A percentile compares a stretch with the other conserved stretches of the same genome.
phyloP scores from a whole-genome alignment of 2,113 vertebrate species.

The Athene noctua region DNA sequence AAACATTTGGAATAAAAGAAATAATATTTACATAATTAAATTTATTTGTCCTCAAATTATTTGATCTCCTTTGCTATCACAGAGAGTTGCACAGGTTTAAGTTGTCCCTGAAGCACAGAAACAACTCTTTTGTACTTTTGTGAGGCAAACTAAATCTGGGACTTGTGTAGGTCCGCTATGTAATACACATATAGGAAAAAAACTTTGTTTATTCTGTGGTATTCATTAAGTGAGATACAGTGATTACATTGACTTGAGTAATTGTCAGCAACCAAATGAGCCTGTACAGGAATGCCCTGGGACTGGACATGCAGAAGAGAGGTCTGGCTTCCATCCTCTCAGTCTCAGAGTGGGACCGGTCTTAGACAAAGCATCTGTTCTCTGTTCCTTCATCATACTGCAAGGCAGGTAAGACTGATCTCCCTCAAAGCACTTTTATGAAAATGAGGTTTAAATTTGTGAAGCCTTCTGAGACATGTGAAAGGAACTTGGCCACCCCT shows the following conservation, averaged over 20 bases:
- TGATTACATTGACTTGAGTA: neutral
- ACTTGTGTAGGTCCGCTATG: neutral
- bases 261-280: neutral
- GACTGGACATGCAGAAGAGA: neutral
- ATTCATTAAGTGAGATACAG: neutral
- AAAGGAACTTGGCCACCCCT: neutral
- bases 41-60: neutral
- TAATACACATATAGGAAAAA: neutral
- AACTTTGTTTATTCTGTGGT: neutral
- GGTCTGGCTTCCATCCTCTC: neutral
- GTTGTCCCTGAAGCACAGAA: neutral
- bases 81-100: neutral
- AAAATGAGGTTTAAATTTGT: neutral
- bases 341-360: neutral
- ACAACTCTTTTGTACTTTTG: neutral
- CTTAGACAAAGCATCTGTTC: neutral
- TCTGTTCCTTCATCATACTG: neutral
- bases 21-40: neutral
- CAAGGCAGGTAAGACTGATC: neutral
- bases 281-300: neutral
- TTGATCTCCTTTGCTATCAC: neutral
- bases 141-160: neutral
- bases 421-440: neutral
- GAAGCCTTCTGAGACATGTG: neutral
- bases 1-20: neutral